Base-by-base conservation (phyloP, 1,140 invertebrate genomes). In the Hesperophylax magnus region DNA sequence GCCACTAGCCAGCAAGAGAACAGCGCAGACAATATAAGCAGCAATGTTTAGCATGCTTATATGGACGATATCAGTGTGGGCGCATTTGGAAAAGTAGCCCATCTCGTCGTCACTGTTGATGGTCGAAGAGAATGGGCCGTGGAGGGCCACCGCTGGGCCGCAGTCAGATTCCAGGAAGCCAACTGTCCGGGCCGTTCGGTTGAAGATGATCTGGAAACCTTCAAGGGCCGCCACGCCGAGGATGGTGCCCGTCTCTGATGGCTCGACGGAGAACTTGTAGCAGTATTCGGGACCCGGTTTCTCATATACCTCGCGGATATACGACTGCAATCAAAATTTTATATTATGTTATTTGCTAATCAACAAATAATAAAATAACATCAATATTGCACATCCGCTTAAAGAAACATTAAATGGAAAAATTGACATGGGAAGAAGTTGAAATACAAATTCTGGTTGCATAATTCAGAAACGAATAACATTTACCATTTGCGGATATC, bases 121-220 rank as follows among this genome's bases (percentile, higher is more conserved):
- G 0, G 47, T 77, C 9, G 54, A 20, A 8, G 31, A 47, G 52
- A 24, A 58, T 0, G 78, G 83, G 17, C 83, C 83, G 22, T 80
- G 47, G 2, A 84, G 39, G 22, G 63, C 47, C 22, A 84, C 83
- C 15, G 61, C 63, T 7, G 83, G 83, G 1, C 83, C 83, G 34
- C 83, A 84, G 58, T 84, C 83, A 4, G 83, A 79, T 47, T 84
- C 80, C 11, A 84, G 39, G 60, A 84, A 84, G 22, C 83, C 83
- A 27, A 84, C 83, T 3, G 74, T 84, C 3, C 78, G 58, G 4
- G 83, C 77, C 3, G 80, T 80, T 56, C 83, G 54, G 60, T 84
- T 84, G 78, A 84, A 84, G 24, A 84, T 80, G 9, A 84, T 78
- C 63, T 83, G 71, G 74, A 84, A 84, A 61, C 84, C 84, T 71